Base-by-base conservation (phyloP, 2,113 vertebrate genomes). In the Barbus barbus region DNA sequence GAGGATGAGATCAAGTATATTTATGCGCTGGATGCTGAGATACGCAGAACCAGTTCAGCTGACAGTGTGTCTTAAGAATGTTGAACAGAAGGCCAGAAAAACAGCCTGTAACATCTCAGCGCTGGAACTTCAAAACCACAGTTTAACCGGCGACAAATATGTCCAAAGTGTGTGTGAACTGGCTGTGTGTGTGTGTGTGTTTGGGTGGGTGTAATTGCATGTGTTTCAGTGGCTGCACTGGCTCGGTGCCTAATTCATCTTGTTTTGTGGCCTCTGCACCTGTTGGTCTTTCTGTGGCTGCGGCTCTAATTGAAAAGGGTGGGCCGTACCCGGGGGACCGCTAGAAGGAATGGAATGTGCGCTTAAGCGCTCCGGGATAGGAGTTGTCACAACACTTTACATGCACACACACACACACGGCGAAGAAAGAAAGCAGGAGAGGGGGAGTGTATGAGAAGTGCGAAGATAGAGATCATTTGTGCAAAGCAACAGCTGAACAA, bases 321-420 rank as follows among this genome's bases (percentile, higher is more conserved):
- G 63, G 86, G 60, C 60, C 41, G 85, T 78, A 90, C 77, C 85
- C 13, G 81, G 65, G 90, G 81, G 88, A 65, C 83, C 67, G 65
- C 72, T 36, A 61, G 84, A 89, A 89, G 89, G 90, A 91, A 90
- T 90, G 91, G 91, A 93, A 93, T 92, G 91, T 79, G 83, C 82
- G 74, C 81, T 69, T 84, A 89, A 85, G 74, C 44, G 33, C 88
- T 85, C 73, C 81, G 83, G 90, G 89, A 92, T 88, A 83, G 9
- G 86, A 90, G 83, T 88, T 92, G 92, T 92, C 90, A 92, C 89
- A 93, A 90, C 90, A 92, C 74, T 82, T 82, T 71, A 90, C 84
- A 86, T 74, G 56, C 63, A 69, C 61, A 78, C 36, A 84, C 79
- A 84, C 82, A 61, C 67, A 46, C 76, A 75, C 61, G 41, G 16